phyloP scores from a whole-genome alignment of 2,797 vertebrate species.

The Passerculus sandwichensis region DNA sequence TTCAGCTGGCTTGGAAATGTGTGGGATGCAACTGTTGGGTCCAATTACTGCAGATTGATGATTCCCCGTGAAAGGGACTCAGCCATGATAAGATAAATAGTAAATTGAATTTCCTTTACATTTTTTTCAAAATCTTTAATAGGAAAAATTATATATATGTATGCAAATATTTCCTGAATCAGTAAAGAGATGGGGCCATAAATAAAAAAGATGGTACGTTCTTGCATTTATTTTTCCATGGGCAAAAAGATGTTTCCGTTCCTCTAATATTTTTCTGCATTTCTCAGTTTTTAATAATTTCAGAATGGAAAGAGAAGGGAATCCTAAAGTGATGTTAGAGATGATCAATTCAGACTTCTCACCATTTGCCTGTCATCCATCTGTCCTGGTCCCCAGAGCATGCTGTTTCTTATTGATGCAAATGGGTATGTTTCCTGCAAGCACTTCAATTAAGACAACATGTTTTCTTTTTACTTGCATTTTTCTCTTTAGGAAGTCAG shows the following conservation, averaged over 20 bases:
- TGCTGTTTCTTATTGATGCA: slow-evolving; percentile 12
- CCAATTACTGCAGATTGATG: slow-evolving; percentile 16
- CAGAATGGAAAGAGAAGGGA: background rate
- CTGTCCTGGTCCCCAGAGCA: background rate
- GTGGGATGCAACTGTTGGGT: background rate
- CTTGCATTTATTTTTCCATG: background rate
- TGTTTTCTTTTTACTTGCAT: background rate
- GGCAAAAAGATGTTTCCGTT: background rate
- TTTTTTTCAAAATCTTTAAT: slow-evolving; percentile 8
- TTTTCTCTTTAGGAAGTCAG: slow-evolving; percentile 17
- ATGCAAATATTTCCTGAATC: background rate
- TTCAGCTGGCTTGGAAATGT: background rate
- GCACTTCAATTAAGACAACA: background rate
- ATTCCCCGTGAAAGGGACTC: background rate
- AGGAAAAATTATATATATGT: background rate
- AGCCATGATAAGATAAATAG: background rate
- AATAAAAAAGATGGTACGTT: background rate
- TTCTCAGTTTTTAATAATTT: background rate
- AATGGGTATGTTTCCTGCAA: background rate
- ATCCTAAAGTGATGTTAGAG: background rate
- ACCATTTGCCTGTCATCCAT: background rate
- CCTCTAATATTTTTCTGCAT: background rate
- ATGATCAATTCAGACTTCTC: background rate
- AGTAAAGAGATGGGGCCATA: background rate
- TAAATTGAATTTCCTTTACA: background rate